Base-by-base conservation (phyloP, 2,888 invertebrate species). In the Chloromyia formosa region DNA sequence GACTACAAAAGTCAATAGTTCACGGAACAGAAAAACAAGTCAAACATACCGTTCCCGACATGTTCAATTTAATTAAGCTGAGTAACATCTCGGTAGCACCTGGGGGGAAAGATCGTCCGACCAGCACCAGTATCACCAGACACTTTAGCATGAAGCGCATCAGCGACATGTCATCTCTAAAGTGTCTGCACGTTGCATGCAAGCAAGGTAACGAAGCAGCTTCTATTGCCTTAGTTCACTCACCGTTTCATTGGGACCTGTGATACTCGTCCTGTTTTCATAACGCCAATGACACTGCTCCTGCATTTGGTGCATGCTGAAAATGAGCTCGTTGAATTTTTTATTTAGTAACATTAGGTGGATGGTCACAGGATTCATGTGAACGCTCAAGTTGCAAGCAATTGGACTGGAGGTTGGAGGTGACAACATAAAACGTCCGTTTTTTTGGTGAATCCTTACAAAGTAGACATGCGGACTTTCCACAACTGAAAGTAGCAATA, bases 21-120 rank as follows among this genome's bases (percentile, higher is more conserved):
- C 14, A 7, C 27, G 53, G 54, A 35, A 42, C 42, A 53, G 53
- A 4, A 53, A 16, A 20, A 56, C 56, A 18, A 56, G 56, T n/a
- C 1, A 12, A 66, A 23, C 66, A 49, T 71, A 71, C 56, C 71
- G 56, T 40, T 22, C 35, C 20, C 58, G 71, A 58, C 58, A 71
- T 53, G 71, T 56, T 40, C 56, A 35, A 56, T 71, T 71, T 71
- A 71, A 71, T 71, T 71, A 71, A 71, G 18, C 56, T 56, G 71
- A 71, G 71, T 71, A 71, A 40, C 58, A 23, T n/a, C 14, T 14
- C 23, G 10, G 10, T 20, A 20, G 9, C 27, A 60, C 60, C 23
- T 60, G 60, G 23, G 60, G 23, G 27, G 60, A 60, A 23, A 23
- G 23, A 23, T 12, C 60, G n/a, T 14, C 27, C 2, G 27, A 35